A percentile compares a stretch with the other conserved stretches of the same genome.
Evolutionary conservation across 2,113 vertebrate genomes (phyloP).

Genomic region (Pelvicachromis taeniatus): DNA sequence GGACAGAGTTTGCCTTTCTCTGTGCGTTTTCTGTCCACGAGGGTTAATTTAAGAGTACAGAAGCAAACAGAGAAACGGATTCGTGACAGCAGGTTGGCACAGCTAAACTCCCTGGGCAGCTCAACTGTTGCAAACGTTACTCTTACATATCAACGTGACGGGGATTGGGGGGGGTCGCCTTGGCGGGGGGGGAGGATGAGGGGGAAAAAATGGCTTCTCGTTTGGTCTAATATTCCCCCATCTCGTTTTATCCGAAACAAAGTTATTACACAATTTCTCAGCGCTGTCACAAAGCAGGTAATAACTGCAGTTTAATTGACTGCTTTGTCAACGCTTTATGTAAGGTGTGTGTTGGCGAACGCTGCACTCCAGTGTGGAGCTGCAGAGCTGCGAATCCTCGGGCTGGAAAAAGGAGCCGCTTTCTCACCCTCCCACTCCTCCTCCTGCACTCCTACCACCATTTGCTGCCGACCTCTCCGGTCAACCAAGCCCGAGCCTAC

Average conservation of each 20-base stretch:
- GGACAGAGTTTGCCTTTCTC: background rate
- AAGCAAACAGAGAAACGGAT: background rate
- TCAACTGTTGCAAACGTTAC: background rate
- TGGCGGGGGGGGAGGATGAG: accelerated
- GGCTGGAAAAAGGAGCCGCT: constrained; percentile 14
- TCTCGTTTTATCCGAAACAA: background rate
- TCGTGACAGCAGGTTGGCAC: constrained; percentile 1
- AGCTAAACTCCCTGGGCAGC: background rate
- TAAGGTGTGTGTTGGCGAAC: constrained; percentile 54
- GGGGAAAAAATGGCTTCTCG: background rate
- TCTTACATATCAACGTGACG: background rate
- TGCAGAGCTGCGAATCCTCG: constrained; percentile 7
- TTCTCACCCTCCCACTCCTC: constrained; percentile 56
- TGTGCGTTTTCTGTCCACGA: background rate
- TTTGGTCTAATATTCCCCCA: background rate
- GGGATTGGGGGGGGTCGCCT: background rate
- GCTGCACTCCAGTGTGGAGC: background rate
- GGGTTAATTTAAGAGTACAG: constrained; percentile 6
- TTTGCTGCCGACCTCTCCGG: constrained; percentile 30
- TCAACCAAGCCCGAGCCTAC: constrained; percentile 30
- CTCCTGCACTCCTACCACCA: constrained; percentile 35
- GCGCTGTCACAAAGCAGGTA: background rate
- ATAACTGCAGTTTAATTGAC: background rate
- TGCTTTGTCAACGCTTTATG: constrained; percentile 43
- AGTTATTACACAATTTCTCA: background rate